phyloP scores from a whole-genome alignment of 2,113 vertebrate genomes.

The Pampusana beccarii region DNA sequence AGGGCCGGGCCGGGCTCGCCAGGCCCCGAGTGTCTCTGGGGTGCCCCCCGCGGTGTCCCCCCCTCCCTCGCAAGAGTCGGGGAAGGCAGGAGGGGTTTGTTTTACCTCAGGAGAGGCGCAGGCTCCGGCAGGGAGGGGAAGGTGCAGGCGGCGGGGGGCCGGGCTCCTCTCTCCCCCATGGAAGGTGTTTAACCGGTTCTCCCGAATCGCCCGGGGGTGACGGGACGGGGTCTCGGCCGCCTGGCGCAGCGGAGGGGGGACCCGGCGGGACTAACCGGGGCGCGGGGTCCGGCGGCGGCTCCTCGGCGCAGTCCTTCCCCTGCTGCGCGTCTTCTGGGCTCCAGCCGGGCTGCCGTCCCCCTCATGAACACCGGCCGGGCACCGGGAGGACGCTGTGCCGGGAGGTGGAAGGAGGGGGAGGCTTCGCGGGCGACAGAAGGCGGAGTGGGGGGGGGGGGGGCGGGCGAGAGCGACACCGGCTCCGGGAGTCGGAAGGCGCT shows the following conservation, averaged over 20 bases:
- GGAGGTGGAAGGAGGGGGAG: slow-evolving; percentile 21
- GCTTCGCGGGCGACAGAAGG: neutral
- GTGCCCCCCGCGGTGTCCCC: slow-evolving; percentile 42
- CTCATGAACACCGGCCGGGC: slow-evolving; percentile 69
- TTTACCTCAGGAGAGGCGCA: slow-evolving; percentile 67
- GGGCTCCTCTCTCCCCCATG: slow-evolving; percentile 81
- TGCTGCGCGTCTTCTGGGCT: slow-evolving; percentile 74
- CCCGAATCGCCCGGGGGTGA: slow-evolving; percentile 27
- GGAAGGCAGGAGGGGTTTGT: slow-evolving; percentile 35
- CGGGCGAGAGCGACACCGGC: neutral
- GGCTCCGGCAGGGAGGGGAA: slow-evolving; percentile 65
- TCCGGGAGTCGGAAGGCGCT: neutral
- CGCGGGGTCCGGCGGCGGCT: slow-evolving; percentile 60
- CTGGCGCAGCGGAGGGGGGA: neutral
- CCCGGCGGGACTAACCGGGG: slow-evolving; percentile 28
- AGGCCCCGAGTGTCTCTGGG: slow-evolving; percentile 14
- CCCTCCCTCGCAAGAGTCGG: slow-evolving; percentile 32
- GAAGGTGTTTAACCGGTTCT: slow-evolving; percentile 72
- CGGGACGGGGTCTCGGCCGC: neutral
- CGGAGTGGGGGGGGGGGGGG: neutral
- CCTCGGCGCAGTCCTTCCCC: slow-evolving; percentile 68
- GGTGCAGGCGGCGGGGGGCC: slow-evolving; percentile 61
- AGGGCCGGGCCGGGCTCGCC: neutral
- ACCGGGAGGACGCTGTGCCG: slow-evolving; percentile 5
- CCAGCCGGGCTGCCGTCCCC: slow-evolving; percentile 70